Evolutionary conservation across 2,113 vertebrate species (phyloP), one percentile per base, ranked within the genome.

Genomic region (Phaethon lepturus): DNA sequence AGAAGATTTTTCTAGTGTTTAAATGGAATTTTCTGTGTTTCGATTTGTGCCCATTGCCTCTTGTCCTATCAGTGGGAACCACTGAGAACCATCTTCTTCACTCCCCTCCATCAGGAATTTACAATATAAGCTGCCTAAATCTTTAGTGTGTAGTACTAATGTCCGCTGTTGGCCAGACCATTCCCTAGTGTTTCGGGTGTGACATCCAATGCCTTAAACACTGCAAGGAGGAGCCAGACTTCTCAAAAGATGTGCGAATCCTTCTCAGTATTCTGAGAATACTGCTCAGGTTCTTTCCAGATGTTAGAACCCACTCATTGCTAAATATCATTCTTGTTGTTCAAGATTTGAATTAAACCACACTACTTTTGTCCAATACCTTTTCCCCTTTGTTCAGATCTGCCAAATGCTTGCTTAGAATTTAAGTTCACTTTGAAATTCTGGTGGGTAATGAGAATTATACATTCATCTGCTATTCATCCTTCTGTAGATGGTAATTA

Each of bases 351-450:
- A 58, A 49, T 87, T 72, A 66, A 75, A 47, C 2, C 1, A 9
- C 7, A 17, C 12, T 81, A n/a, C 29, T 85, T 72, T 75, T 20
- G 5, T 55, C 60, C 69, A 58, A 17, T 75, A 69, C 6, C 7
- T 53, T 87, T 63, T 38, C 53, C 8, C 7, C 23, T 87, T 73
- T 69, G 31, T 62, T 85, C 40, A 50, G 7, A 86, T 33, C 28
- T 73, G 20, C 74, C 63, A 85, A 89, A 59, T 67, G 20, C 29
- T 85, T 90, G 45, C 74, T 78, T 90, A 92, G 45, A 93, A 63
- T 82, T 90, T 38, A 47, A 92, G 29, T 75, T 91, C 60, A 69
- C 16, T 60, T 64, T 82, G 74, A 95, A 78, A 93, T 95, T 90
- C 77, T 79, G 58, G 64, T 5, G 5, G 33, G 31, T 91, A 82